Evolutionary conservation across 2,797 vertebrate genomes (phyloP), one percentile per base, ranked within the genome.

Genomic region (Hypotaenidia okinawae): DNA sequence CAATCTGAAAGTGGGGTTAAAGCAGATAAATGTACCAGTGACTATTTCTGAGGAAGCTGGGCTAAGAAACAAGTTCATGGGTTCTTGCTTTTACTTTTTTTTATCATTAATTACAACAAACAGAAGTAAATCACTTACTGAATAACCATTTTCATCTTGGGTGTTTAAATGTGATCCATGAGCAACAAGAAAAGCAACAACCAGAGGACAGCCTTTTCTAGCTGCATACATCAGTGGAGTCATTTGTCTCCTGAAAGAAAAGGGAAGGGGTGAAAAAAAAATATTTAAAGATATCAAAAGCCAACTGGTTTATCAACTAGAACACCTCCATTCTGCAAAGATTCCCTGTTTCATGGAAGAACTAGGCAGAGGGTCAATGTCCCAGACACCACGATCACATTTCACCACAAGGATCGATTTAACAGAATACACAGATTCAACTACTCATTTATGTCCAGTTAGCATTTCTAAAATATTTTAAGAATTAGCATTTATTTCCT

Each of bases 211-310:
- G 32, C 98, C 98, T 9, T 98, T 97, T 73, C 97, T 98, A 57
- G 99, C 98, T 58, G 98, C 98, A 73, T 99, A 97, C 99, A 99
- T 99, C 94, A 99, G 77, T 8, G 98, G 98, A 30, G 98, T 99
- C 98, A 98, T 98, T 25, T 95, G 95, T 90, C 95, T 98, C 89
- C 99, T 99, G 86, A 39, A 72, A 86, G 82, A 81, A 77, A 96
- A 66, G 14, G n/a, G 37, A 18, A 52, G 2, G n/a, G 23, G 16
- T 57, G 35, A 87, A 77, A 77, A 59, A 41, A 37, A 19, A 22
- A 5, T 12, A 51, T 33, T 43, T 89, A 52, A 82, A 61, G 74
- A 49, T 16, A 55, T 59, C 64, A 77, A 95, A 92, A 93, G 33
- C 22, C 7, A 64, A 37, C 18, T 51, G n/a, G 19, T 54, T 35